Conservation (phyloP, 2,113 vertebrate genomes). For the Trogon surrucura region DNA sequence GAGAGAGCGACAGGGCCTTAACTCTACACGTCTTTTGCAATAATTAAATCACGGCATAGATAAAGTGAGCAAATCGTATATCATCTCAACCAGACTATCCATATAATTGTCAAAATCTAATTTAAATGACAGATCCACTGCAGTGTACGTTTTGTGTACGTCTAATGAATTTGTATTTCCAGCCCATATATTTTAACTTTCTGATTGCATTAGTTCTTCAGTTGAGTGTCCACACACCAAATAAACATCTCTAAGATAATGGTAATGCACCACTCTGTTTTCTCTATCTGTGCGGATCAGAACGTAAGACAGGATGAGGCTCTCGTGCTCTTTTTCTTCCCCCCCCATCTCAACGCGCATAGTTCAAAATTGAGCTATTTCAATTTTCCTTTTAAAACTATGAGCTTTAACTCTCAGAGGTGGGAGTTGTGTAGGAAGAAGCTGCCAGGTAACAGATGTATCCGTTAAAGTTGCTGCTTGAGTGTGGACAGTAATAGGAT, state of each 20-base stretch:
- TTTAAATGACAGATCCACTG: conserved; percentile 40
- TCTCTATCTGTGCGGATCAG: background rate
- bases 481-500: conserved; percentile 71
- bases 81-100: conserved; percentile 75
- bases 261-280: conserved; percentile 39
- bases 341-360: background rate
- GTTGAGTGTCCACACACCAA: conserved; percentile 56
- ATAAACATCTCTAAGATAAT: conserved; percentile 52
- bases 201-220: conserved; percentile 39
- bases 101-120: conserved; percentile 68
- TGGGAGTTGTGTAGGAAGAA: conserved; percentile 59
- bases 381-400: conserved; percentile 67
- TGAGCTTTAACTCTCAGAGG: conserved; percentile 55
- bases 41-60: conserved; percentile 59
- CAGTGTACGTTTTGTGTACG: conserved; percentile 44
- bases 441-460: conserved; percentile 58
- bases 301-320: background rate
- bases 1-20: background rate
- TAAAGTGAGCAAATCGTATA: conserved; percentile 52
- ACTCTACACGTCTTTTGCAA: background rate
- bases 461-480: conserved; percentile 67
- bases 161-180: conserved; percentile 70
- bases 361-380: conserved; percentile 61
- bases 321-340: background rate
- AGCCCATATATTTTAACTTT: conserved; percentile 69